Base-by-base conservation (phyloP, 2,113 vertebrate genomes). In the Chaenogobius annularis region DNA sequence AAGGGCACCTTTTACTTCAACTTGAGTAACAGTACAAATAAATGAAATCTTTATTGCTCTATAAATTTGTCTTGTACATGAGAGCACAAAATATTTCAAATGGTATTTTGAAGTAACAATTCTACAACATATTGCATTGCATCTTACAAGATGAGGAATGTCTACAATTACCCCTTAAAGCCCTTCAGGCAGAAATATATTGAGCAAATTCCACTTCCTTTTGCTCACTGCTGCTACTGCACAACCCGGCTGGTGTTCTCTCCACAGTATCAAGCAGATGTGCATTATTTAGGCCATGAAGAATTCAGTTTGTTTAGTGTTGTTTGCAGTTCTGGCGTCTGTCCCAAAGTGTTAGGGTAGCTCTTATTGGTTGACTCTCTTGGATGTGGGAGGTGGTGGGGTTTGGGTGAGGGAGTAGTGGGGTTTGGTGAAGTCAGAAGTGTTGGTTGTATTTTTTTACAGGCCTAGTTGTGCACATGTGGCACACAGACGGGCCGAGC, bases 151-250 rank as follows among this genome's bases (percentile, higher is more conserved):
- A 77, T 72, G 26, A 69, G 70, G 84, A 79, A 79, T 80, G 86
- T 84, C 79, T 82, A 83, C 85, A 86, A 88, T 90, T 87, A 90
- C 80, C 78, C 73, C 69, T 35, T 67, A 64, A 82, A 85, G 66
- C 69, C 83, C 87, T 47, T 54, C 72, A 77, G 89, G 88, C 88
- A 80, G 74, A 70, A 81, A 77, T 84, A 84, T 86, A 87, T 75
- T 79, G 84, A 90, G 78, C 82, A 80, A 80, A 89, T 86, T 80
- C 76, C 68, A 73, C 87, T 88, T 88, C 83, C 83, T 86, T 71
- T 75, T 61, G 55, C 73, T 47, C n/a, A 61, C 70, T 75, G 77
- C 76, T 78, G 52, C 65, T 75, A 73, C 83, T 47, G 54, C 70
- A 81, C 72, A 61, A 70, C 61, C 31, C 59, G 72, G 69, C 78